A percentile compares a stretch with the other conserved stretches of the same genome.
These are phyloP conservation scores for Theretra japonica DNA, from an alignment of 2,888 invertebrate genomes.

Conservation along the genomic window DNA sequence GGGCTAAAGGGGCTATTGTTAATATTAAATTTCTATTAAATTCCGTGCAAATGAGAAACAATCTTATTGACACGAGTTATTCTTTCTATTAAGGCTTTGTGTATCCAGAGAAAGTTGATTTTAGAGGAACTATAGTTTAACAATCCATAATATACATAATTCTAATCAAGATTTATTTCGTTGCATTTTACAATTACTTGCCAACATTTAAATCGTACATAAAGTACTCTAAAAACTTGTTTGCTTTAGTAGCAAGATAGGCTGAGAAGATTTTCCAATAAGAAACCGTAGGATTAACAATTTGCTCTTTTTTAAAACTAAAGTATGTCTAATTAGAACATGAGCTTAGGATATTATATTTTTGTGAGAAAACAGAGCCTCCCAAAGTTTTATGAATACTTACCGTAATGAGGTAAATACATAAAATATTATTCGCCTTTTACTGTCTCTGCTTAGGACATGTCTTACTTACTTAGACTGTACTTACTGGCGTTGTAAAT, in stretches of 20 bases:
- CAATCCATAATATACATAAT: too few relatives aligned
- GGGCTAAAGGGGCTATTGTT: neutral
- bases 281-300: too few relatives aligned
- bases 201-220: slow-evolving; percentile 5
- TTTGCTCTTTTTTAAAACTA: neutral
- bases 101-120: neutral
- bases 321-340: neutral
- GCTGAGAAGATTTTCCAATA: too few relatives aligned
- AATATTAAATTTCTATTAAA: neutral
- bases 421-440: neutral
- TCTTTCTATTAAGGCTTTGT: neutral
- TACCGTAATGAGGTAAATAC: too few relatives aligned
- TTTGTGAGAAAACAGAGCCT: neutral
- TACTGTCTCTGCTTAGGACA: slow-evolving; percentile 3
- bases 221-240: too few relatives aligned
- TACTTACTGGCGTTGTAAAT: neutral
- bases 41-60: slow-evolving; percentile 14
- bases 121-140: too few relatives aligned
- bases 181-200: neutral
- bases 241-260: too few relatives aligned
- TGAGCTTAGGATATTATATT: neutral
- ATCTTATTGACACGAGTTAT: slow-evolving; percentile 12
- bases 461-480: too few relatives aligned
- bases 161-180: too few relatives aligned
- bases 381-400: too few relatives aligned